Evolutionary conservation across 2,888 invertebrate genomes (phyloP), one percentile per base, ranked within the genome.

Genomic region (Notocelia uddmanniana): DNA sequence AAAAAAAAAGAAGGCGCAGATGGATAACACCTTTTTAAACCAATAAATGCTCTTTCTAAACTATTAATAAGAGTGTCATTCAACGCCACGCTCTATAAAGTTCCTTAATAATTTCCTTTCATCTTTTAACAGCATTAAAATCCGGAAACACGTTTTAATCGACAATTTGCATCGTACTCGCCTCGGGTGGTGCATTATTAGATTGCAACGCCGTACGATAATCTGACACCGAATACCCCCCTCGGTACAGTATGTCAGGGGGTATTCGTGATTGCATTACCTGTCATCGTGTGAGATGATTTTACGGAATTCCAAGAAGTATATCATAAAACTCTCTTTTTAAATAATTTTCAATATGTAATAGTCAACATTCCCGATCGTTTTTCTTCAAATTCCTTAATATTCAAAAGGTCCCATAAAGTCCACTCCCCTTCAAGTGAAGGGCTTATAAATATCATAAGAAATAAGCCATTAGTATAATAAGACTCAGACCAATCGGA

Each of bases 111-210:
- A 52, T 64, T 52, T 52, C 37, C 52, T 50, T 64, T 64, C 37
- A 64, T 64, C 21, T 54, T 54, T 64, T 19, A 54, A 64, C 52
- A 13, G 21, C 31, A 54, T 63, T 63, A 34, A 23, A 64, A 54
- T 64, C 66, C 31, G 60, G 60, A 60, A 23, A 63, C 69, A 67
- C 52, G 67, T 73, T 63, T 63, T 57, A 23, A 60, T 67, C 54
- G 54, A 59, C 45, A 66, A 31, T 59, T 60, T 59, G 21, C 50
- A 45, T 62, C 52, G 45, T 59, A 41, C 71, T 19, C 68, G 80
- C 81, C 77, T 57, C 73, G 69, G 78, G 81, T 80, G 68, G 71
- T 48, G 26, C 59, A 63, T 85, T 83, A 85, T 85, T 84, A 81
- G 81, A 85, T 85, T 83, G 83, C 74, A 75, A 75, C 74, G 54